Evolutionary conservation across 2,797 vertebrate species (phyloP).

Genomic region (Argya squamiceps): DNA sequence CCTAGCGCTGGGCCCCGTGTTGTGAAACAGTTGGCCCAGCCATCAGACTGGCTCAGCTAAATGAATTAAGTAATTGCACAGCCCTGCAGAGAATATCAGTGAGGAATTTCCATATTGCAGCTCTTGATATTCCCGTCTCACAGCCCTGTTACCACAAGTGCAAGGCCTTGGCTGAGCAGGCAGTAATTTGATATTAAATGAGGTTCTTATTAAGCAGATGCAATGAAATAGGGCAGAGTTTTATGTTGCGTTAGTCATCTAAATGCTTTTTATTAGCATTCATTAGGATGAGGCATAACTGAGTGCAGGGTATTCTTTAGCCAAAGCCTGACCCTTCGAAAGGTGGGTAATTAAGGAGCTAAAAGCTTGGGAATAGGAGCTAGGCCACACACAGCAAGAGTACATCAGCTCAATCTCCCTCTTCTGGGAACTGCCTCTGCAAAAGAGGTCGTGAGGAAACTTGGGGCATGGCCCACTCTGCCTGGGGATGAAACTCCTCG

Average conservation of each 20-base stretch:
- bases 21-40: slow-evolving; percentile 77
- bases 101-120: slow-evolving; percentile 89
- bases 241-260: slow-evolving; percentile 77
- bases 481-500: slow-evolving; percentile 32
- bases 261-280: slow-evolving; percentile 85
- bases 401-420: neutral
- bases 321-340: slow-evolving; percentile 53
- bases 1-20: slow-evolving; percentile 71
- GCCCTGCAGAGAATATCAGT: slow-evolving; percentile 81
- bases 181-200: slow-evolving; percentile 85
- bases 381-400: slow-evolving; percentile 64
- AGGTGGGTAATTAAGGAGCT: slow-evolving; percentile 69
- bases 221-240: slow-evolving; percentile 70
- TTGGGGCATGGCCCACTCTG: slow-evolving; percentile 13
- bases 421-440: neutral
- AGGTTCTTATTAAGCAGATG: slow-evolving; percentile 85
- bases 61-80: slow-evolving; percentile 87
- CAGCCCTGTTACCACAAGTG: slow-evolving; percentile 79
- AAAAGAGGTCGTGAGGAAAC: slow-evolving; percentile 51
- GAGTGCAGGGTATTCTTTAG: slow-evolving; percentile 78
- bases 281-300: slow-evolving; percentile 85
- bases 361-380: slow-evolving; percentile 29
- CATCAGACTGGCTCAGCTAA: slow-evolving; percentile 80
- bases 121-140: slow-evolving; percentile 87
- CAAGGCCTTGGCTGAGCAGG: slow-evolving; percentile 78